Evolutionary conservation across 2,797 vertebrate genomes (phyloP).

Genomic region (Lates japonicus): DNA sequence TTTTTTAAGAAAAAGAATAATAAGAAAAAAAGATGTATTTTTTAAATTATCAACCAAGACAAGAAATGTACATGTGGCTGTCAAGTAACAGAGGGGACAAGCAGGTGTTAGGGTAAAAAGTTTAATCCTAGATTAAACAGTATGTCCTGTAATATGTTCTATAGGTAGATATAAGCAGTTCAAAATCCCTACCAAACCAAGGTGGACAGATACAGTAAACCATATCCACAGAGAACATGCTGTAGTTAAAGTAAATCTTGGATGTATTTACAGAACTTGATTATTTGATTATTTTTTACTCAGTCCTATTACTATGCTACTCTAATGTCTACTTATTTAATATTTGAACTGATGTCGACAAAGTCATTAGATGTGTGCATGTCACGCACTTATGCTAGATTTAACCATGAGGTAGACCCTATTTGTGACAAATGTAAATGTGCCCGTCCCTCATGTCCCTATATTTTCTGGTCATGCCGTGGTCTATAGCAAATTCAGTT

Average conservation of each 20-base stretch:
- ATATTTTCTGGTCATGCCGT: too few species aligned
- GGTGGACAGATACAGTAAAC: neutral
- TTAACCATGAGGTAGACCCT: too few species aligned
- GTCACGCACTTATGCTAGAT: too few species aligned
- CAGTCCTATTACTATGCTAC: neutral
- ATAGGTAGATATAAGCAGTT: neutral
- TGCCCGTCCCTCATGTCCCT: too few species aligned
- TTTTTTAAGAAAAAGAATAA: neutral
- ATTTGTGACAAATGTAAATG: too few species aligned
- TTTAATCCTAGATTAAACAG: constrained; percentile 26
- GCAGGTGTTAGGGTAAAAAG: neutral
- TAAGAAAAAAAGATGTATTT: too few species aligned
- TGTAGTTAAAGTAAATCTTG: neutral
- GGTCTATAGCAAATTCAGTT: too few species aligned
- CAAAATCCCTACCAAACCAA: neutral
- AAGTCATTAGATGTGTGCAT: too few species aligned
- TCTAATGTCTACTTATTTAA: neutral
- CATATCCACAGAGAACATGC: neutral
- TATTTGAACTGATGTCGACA: neutral
- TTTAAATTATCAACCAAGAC: neutral
- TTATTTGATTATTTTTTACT: constrained; percentile 28
- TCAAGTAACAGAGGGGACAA: neutral
- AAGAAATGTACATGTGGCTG: neutral
- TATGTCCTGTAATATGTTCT: constrained; percentile 1
- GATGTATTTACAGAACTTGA: neutral